phyloP scores from a whole-genome alignment of 2,113 vertebrate species.

The Notarius quadriscutis region DNA sequence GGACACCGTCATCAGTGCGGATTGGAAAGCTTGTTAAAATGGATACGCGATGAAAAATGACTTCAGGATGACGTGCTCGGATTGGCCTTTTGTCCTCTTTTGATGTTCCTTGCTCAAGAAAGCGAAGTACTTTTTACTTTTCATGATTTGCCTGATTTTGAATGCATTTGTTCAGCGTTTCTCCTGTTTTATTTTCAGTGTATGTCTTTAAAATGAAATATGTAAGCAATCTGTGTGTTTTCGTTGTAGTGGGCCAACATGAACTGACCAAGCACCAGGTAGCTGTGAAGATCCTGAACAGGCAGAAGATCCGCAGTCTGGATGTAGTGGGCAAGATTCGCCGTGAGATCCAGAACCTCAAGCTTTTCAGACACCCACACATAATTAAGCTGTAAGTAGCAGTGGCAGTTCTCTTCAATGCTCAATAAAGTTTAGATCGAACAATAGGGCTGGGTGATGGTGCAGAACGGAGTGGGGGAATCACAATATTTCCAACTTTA shows the following conservation, averaged over 20 bases:
- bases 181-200: neutral
- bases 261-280: conserved; percentile 98
- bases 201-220: neutral
- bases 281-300: conserved; percentile 96
- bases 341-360: conserved; percentile 97
- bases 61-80: neutral
- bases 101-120: neutral
- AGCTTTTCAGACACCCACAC: conserved; percentile 97
- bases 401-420: conserved; percentile 37
- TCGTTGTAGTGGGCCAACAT: conserved; percentile 87
- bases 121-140: neutral
- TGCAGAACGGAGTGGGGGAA: too few relatives aligned
- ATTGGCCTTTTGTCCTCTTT: neutral
- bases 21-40: neutral
- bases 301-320: conserved; percentile 98
- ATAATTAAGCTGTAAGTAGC: conserved; percentile 97
- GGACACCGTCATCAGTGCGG: too few relatives aligned
- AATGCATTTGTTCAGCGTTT: neutral
- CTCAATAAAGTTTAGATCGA: neutral
- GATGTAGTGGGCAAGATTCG: conserved; percentile 98
- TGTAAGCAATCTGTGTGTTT: neutral
- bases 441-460: too few relatives aligned
- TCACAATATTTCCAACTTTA: too few relatives aligned
- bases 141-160: neutral
- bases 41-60: neutral